phyloP scores from a whole-genome alignment of 2,113 vertebrate genomes.

The Mustelus asterias region DNA sequence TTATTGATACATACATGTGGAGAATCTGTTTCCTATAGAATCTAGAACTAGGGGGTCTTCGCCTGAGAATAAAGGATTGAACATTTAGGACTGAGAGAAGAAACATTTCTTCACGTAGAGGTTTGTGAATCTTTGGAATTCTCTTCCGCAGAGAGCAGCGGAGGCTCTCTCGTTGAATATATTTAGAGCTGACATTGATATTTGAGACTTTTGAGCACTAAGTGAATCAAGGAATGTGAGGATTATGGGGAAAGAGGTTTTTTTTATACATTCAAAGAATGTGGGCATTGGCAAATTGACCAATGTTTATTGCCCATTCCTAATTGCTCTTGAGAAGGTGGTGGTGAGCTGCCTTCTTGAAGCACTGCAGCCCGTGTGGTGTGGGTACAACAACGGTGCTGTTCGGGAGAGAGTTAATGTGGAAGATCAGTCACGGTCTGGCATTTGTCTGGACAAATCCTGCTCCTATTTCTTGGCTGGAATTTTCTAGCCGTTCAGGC shows the following conservation, averaged over 20 bases:
- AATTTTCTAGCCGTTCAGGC: too few relatives aligned
- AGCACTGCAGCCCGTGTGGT: too few relatives aligned
- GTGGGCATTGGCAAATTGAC: too few relatives aligned
- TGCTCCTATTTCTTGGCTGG: neutral
- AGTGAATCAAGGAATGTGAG: neutral
- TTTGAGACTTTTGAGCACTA: neutral
- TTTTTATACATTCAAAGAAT: too few relatives aligned
- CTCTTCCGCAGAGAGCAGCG: neutral
- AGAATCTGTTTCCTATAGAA: neutral
- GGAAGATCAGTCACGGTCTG: neutral
- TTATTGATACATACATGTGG: neutral
- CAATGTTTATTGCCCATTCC: too few relatives aligned
- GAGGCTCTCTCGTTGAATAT: neutral
- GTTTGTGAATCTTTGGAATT: neutral
- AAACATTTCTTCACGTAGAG: neutral
- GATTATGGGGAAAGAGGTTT: neutral
- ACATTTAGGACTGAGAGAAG: neutral
- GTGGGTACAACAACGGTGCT: too few relatives aligned
- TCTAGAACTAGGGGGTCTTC: neutral
- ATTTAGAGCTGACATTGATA: neutral
- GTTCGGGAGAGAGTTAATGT: too few relatives aligned
- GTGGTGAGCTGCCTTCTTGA: too few relatives aligned
- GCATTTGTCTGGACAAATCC: neutral
- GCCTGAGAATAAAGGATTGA: neutral
- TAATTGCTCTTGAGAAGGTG: too few relatives aligned